These are phyloP conservation scores for Drosophila siamana DNA, from an alignment of 2,888 invertebrate species.

Conservation along the genomic window DNA sequence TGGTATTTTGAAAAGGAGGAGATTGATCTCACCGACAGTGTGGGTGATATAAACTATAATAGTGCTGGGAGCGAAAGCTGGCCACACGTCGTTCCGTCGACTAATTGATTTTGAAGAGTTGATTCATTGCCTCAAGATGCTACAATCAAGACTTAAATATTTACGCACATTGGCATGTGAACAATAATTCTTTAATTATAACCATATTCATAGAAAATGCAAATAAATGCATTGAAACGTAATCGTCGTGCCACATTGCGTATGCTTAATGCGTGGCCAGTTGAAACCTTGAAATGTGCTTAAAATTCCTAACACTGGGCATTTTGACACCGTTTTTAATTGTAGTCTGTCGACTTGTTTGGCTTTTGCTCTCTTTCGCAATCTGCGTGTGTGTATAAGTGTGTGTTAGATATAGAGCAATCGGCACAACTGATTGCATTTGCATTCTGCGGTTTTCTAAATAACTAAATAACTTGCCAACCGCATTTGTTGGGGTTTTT, in stretches of 20 bases:
- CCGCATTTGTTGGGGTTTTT: slow-evolving; percentile 68
- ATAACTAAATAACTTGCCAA: slow-evolving; percentile 68
- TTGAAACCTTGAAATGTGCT: slow-evolving; percentile 73
- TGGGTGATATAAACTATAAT: too few species aligned
- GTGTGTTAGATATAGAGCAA: slow-evolving; percentile 40
- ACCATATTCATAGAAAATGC: too few species aligned
- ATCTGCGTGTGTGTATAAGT: slow-evolving; percentile 2
- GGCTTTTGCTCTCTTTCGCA: slow-evolving; percentile 39
- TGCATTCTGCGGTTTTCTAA: slow-evolving; percentile 78
- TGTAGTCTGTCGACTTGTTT: slow-evolving; percentile 56
- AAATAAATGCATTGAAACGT: slow-evolving; percentile 1
- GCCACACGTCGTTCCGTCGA: neutral
- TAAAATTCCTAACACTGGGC: slow-evolving; percentile 66
- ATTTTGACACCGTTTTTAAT: slow-evolving; percentile 76
- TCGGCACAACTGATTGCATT: slow-evolving; percentile 59
- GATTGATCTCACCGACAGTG: neutral
- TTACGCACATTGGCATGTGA: too few species aligned
- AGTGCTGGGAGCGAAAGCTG: too few species aligned
- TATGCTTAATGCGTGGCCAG: slow-evolving; percentile 40
- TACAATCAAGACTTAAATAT: too few species aligned
- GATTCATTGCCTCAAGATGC: too few species aligned
- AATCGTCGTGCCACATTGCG: slow-evolving; percentile 60
- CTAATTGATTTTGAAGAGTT: neutral
- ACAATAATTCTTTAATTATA: too few species aligned
- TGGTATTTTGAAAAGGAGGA: neutral